Evolutionary conservation across 2,797 vertebrate species (phyloP), one percentile per base, ranked within the genome.

Genomic region (Phrynocephalus vlangalii): DNA sequence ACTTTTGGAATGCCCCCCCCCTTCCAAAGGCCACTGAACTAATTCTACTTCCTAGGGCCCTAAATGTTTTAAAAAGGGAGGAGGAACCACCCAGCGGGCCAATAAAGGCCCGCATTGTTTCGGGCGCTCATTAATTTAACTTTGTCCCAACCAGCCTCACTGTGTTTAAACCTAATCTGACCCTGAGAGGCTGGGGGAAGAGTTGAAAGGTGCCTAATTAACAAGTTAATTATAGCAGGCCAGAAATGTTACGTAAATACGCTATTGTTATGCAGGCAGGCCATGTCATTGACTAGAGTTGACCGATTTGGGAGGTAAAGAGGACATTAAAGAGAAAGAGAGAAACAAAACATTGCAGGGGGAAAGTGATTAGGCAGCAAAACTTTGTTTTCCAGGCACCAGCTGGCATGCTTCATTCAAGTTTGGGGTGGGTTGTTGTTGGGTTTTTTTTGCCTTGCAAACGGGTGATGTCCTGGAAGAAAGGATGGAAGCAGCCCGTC

Each of bases 141-240:
- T 96, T 96, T 91, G 93, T 92, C 87, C 95, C 93, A 96, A 94
- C 90, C 93, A 94, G 96, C 89, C 85, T 38, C 85, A 20, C 71
- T 94, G 92, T 50, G 30, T 86, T 87, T 81, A 63, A 93, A 88
- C 7, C 60, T 87, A 92, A 96, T 95, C 94, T 95, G 94, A 96
- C 90, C 86, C 52, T 1, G 81, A 79, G 33, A 3, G 48, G 13
- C n/a, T 63, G 92, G 91, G 91, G 91, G 88, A 87, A 91, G 90
- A 83, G 91, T 93, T 94, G 83, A 94, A 96, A 94, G 92, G 90
- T 93, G 91, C 93, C 92, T 97, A 96, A 97, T 97, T 97, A 96
- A 92, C 94, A 92, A 95, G 95, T 95, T 96, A 96, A 97, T 96
- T 96, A 96, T 88, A 92, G 90, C 15, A 81, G 90, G 91, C 89